phyloP scores from a whole-genome alignment of 2,888 invertebrate species.

The Apodemia zela region DNA sequence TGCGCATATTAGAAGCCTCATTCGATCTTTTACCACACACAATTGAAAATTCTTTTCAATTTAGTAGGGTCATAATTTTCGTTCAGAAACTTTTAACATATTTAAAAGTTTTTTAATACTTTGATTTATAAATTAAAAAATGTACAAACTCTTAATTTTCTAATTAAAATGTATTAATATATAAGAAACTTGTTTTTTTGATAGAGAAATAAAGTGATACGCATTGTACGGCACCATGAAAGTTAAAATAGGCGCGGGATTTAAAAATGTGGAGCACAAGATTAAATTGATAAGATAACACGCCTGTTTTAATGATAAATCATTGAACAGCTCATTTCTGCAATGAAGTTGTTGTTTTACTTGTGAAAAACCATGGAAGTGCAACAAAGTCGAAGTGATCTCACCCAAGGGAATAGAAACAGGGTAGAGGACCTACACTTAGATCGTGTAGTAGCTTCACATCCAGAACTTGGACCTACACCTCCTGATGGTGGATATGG shows the following conservation, averaged over 20 bases:
- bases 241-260: conserved; percentile 49
- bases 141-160: not conserved
- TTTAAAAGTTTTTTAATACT: not conserved
- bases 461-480: conserved; percentile 83
- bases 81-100: conserved; percentile 43
- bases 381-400: conserved; percentile 38
- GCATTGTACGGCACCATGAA: not conserved
- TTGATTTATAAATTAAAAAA: not conserved
- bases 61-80: conserved; percentile 36
- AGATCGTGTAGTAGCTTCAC: conserved; percentile 82
- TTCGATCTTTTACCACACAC: conserved; percentile 25
- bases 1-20: not conserved
- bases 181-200: not conserved
- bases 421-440: conserved; percentile 66
- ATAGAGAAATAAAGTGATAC: not conserved
- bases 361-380: conserved; percentile 47
- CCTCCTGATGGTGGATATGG: conserved; percentile 85
- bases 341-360: conserved; percentile 59
- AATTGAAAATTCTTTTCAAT: conserved; percentile 25
- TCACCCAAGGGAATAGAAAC: conserved; percentile 42
- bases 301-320: conserved; percentile 59
- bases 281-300: conserved; percentile 75
- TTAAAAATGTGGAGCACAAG: conserved; percentile 64
- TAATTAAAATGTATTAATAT: not conserved
- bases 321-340: conserved; percentile 49